Base-by-base conservation (phyloP, 2,888 invertebrate genomes). In the Phortica okadai region DNA sequence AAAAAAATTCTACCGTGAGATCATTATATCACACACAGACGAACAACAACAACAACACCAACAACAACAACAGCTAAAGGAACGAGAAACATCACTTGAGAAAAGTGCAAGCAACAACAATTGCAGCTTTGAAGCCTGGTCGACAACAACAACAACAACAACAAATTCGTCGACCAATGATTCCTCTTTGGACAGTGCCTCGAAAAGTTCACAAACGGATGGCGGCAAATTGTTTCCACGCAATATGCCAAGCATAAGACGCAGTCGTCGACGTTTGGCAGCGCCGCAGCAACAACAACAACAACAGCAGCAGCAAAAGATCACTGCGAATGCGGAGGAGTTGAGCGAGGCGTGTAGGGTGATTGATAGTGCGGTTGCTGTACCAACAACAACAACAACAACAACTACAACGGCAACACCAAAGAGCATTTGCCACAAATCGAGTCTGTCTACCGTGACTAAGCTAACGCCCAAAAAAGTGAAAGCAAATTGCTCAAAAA, bases 1-100 rank as follows among this genome's bases (percentile, higher is more conserved):
- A 84, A 94, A 95, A 84, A 95, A 95, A 86, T 95, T 95, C 91
- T 96, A 96, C 91, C 92, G 95, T 80, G 95, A 96, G 86, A 92
- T 89, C 45, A 74, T 84, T 10, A 8, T 44, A 33, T 74, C 33
- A 45, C 70, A 74, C n/a, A 21, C 69, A 14, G 74, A 7, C 77
- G 73, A 41, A 25, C 79, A 78, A 50, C 21, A 83, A 80, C 42
- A 72, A 77, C 16, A 80, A 75, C 42, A n/a, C n/a, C n/a, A 84
- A 84, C 80, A 80, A 81, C 75, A 76, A 79, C 74, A 77, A 80
- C 76, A 59, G 67, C 72, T 58, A 54, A 56, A 25, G 69, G 58
- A 79, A 78, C 74, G 78, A 69, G 6, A 33, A 33, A 33, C 33
- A 33, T 33, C 33, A 5, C 0, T 33, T 33, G 33, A 33, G 33